Evolutionary conservation across 1,140 invertebrate genomes (phyloP).

Genomic region (Leguminivora glycinivorella): DNA sequence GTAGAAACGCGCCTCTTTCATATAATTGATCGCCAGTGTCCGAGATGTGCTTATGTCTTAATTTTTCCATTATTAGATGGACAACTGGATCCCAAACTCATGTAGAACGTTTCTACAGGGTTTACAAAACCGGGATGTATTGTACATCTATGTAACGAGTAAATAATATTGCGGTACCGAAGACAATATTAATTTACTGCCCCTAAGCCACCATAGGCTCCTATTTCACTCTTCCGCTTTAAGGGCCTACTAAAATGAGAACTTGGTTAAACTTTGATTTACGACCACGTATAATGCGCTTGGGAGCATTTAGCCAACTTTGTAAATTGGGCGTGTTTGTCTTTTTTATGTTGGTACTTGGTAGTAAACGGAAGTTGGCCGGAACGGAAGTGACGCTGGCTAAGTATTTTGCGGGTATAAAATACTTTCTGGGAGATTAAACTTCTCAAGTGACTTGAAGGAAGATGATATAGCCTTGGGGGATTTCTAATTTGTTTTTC

Average conservation of each 20-base stretch:
- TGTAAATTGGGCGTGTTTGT: constrained; percentile 34
- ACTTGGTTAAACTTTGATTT: constrained; percentile 26
- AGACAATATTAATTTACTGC: neutral
- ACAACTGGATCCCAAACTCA: too few species aligned
- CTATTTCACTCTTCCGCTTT: neutral
- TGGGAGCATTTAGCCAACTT: constrained; percentile 37
- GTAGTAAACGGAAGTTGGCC: constrained; percentile 19
- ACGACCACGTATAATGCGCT: constrained; percentile 28
- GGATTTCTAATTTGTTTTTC: neutral
- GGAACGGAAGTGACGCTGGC: neutral
- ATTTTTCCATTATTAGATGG: too few species aligned
- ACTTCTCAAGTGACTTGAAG: constrained; percentile 2
- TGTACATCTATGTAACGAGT: too few species aligned
- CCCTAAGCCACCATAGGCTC: neutral
- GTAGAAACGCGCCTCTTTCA: too few species aligned
- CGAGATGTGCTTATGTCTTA: too few species aligned
- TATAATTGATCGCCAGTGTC: too few species aligned
- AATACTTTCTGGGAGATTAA: constrained; percentile 1
- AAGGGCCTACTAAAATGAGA: constrained; percentile 15
- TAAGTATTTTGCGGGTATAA: constrained; percentile 7
- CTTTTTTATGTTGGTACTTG: constrained; percentile 29
- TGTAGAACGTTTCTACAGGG: too few species aligned
- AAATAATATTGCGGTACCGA: too few species aligned
- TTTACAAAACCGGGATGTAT: too few species aligned
- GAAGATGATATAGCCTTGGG: neutral